These are phyloP conservation scores for Erebia palarica DNA, from an alignment of 2,888 invertebrate species.

Conservation along the genomic window DNA sequence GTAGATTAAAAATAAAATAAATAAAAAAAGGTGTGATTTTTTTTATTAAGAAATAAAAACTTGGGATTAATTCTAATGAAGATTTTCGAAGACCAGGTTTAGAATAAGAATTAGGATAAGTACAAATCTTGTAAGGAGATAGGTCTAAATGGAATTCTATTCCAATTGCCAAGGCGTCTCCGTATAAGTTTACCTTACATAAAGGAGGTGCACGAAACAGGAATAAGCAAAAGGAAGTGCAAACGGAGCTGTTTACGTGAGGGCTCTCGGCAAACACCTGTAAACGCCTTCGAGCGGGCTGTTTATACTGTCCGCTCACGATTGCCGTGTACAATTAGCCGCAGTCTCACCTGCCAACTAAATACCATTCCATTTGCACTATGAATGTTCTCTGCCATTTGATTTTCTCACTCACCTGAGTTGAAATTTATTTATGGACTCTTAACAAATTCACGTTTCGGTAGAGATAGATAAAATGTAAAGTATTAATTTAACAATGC, in stretches of 20 bases:
- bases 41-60: not conserved
- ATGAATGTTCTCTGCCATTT: slow-evolving; percentile 31
- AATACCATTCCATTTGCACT: slow-evolving; percentile 38
- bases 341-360: slow-evolving; percentile 64
- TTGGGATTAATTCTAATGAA: not conserved
- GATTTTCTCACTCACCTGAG: slow-evolving; percentile 20
- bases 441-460: not conserved
- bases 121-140: not conserved
- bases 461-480: not conserved
- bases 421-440: not conserved
- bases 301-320: slow-evolving; percentile 71
- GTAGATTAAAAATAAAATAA: too few species aligned
- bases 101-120: not conserved
- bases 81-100: not conserved
- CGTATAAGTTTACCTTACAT: slow-evolving; percentile 26
- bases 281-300: slow-evolving; percentile 63
- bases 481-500: not conserved
- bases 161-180: not conserved
- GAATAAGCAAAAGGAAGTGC: slow-evolving; percentile 60
- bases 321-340: slow-evolving; percentile 73
- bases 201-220: slow-evolving; percentile 40
- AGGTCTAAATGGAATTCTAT: not conserved
- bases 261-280: slow-evolving; percentile 76
- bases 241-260: slow-evolving; percentile 73
- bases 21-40: not conserved